These are phyloP conservation scores for Aphyosemion australe DNA, from an alignment of 2,113 vertebrate species.

Conservation along the genomic window DNA sequence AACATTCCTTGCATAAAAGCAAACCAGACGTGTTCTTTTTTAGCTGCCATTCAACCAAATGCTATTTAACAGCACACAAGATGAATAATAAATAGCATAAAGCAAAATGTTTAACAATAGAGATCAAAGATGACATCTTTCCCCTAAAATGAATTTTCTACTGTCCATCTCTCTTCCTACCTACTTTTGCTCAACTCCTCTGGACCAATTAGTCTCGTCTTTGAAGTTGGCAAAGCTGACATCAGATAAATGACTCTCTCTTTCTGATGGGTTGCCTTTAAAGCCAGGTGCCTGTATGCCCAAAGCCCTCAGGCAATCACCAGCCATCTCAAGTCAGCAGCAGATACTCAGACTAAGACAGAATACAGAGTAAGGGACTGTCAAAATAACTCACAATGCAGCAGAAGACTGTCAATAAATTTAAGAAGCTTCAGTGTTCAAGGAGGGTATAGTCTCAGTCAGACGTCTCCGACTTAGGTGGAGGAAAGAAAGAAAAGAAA, in stretches of 20 bases:
- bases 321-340: constrained; percentile 56
- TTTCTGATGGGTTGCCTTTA: constrained; percentile 49
- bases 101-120: constrained; percentile 39
- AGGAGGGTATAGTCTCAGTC: constrained; percentile 13
- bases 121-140: constrained; percentile 45
- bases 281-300: constrained; percentile 57
- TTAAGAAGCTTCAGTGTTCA: constrained; percentile 33
- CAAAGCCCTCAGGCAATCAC: constrained; percentile 69
- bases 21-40: constrained; percentile 5
- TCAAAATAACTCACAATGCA: constrained; percentile 59
- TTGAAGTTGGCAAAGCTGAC: constrained; percentile 53
- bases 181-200: constrained; percentile 56
- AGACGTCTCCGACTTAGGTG: constrained; percentile 5
- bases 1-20: constrained; percentile 1
- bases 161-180: constrained; percentile 38
- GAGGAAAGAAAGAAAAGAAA: background rate
- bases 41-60: constrained; percentile 38
- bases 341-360: constrained; percentile 48
- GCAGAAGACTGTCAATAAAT: constrained; percentile 33
- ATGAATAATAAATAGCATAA: constrained; percentile 1
- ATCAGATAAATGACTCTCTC: constrained; percentile 65
- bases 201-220: constrained; percentile 62
- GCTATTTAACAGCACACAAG: constrained; percentile 27
- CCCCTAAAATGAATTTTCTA: constrained; percentile 38
- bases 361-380: constrained; percentile 63